Evolutionary conservation across 30 jellyfish, hydroid and myxozoan genomes (phyloP), one percentile per base, ranked within the genome.

Genomic region (Hydra vulgaris): DNA sequence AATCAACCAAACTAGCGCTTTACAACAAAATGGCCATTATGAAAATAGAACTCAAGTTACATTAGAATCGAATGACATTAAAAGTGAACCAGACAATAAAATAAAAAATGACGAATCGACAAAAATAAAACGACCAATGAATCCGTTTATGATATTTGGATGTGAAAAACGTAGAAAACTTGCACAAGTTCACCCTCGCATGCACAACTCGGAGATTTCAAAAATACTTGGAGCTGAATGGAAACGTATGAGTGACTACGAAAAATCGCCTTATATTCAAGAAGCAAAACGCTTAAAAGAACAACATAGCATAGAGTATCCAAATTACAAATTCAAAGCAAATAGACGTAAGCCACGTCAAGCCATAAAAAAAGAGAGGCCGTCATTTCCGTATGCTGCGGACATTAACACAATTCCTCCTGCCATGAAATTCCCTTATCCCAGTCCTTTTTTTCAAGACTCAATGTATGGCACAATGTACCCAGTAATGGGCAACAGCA

Each of bases 121-220:
- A 22, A 96, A 93, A 53, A 92, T 93, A 7, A 93, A 93, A 74
- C 88, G 99, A 18, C 99, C 99, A 15, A 93, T 93, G 99, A 93
- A 93, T 71, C 97, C 99, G 15, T 93, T 93, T 66, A 93, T 93
- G 99, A 96, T 93, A 0, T 93, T 96, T 95, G 88, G 96, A 22
- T 68, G 96, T 22, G 96, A 88, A 67, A 25, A 92, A 26, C 81
- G 99, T 79, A 74, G 96, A 72, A 87, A 87, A 74, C 79, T 93
- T 89, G 99, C 99, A 0, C 95, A 85, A 54, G 92, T 83, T 71
- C 88, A 93, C 81, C 99, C 99, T 0, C 84, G 96, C 40, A 93
- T 93, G 99, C 99, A 93, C 74, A 93, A 93, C 79, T 93, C 99
- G 7, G 99, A 93, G 66, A 93, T 93, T 52, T 93, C 99, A 16